Base-by-base conservation (phyloP, 2,113 vertebrate genomes). In the Silurus asotus region DNA sequence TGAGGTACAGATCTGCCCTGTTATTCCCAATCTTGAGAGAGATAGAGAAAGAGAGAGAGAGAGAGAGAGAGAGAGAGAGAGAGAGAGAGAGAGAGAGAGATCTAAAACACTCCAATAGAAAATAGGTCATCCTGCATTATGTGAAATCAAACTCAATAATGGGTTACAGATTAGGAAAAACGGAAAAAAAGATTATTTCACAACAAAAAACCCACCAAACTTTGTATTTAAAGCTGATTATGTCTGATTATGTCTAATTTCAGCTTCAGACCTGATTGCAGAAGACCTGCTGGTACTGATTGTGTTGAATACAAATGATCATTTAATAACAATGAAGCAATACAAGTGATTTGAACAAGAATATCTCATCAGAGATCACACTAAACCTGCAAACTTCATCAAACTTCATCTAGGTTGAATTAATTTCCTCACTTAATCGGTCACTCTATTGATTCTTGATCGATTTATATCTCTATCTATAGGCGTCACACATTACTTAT, bases 1-100 rank as follows among this genome's bases (percentile, higher is more conserved):
- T 69, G 86, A 91, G 87, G 88, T 90, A 75, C 51, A 20, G 85
- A 86, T 84, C 82, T 86, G 83, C 76, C 64, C 84, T 81, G 64
- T 25, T 86, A 85, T 7, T 15, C 77, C 72, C 51, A 84, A 88
- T 84, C 85, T 45, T 53, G 23, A 76, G 74, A 45, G 81, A 59
- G 76, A 85, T 55, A 17, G 49, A 19, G 25, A 65, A 58, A 83
- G 82, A 65, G 48, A 23, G 80, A 75, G 81, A 67, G 25, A 84
- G 76, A 82, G 23, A 70, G 53, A 82, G 20, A 75, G 82, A 61
- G 85, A 74, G 77, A n/a, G 84, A 72, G 74, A 84, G 61, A 17
- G 61, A 28, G 56, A 69, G 64, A 83, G 82, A 72, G 45, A 20
- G 72, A 48, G 81, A 56, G 25, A 83, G 65, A 81, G 15, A 61